Evolutionary conservation across 2,797 vertebrate species (phyloP).

Genomic region (Uromys caudimaculatus): DNA sequence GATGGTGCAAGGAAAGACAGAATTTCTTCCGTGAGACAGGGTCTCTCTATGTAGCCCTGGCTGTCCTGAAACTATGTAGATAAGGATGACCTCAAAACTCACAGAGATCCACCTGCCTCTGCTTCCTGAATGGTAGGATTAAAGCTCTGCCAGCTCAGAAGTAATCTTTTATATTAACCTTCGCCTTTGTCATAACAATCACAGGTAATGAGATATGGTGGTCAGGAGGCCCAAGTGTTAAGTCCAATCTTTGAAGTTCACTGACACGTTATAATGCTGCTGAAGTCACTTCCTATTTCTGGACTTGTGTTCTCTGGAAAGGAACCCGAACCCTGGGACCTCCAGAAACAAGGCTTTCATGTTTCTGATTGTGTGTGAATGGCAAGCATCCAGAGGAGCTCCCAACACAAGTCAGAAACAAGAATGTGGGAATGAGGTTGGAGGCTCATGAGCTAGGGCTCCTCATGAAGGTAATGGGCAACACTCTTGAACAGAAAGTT

Average conservation of each 20-base stretch:
- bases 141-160: not conserved
- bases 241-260: not conserved
- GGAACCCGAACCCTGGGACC: not conserved
- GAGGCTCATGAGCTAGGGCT: not conserved
- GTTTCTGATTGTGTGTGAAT: constrained; percentile 3
- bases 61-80: not conserved
- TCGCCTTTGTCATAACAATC: constrained; percentile 4
- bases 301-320: not conserved
- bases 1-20: not conserved
- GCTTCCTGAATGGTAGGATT: not conserved
- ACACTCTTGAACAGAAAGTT: not conserved
- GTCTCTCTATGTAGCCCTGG: not conserved
- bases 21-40: not conserved
- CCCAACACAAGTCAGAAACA: constrained; percentile 27
- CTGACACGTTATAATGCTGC: not conserved
- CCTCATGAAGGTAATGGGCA: not conserved
- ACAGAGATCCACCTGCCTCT: not conserved
- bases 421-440: not conserved
- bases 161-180: constrained; percentile 1
- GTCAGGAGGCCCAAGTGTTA: not conserved
- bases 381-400: not conserved
- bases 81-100: not conserved
- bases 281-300: not conserved
- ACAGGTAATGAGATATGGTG: not conserved
- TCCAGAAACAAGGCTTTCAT: constrained; percentile 29